Percentiles rank a stretch among this genome's conserved stretches.
Conservation (phyloP, 2,797 vertebrate species). For the Karalla daura region DNA sequence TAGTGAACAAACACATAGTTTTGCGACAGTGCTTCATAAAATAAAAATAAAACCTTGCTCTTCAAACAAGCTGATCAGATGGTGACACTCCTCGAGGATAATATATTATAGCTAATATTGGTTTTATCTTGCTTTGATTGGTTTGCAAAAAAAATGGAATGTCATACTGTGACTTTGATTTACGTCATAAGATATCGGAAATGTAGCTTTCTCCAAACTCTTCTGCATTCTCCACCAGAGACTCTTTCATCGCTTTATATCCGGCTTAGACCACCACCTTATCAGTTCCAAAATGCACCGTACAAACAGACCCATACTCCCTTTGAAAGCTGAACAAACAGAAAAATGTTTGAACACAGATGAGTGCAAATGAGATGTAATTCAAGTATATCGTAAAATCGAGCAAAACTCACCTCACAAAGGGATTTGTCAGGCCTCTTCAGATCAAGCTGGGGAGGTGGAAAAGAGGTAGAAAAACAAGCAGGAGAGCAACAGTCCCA, state of each 20-base stretch:
- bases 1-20: neutral
- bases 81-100: conserved; percentile 77
- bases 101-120: too few relatives aligned
- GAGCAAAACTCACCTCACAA: conserved; percentile 54
- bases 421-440: conserved; percentile 61
- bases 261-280: conserved; percentile 80
- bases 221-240: conserved; percentile 70
- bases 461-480: conserved; percentile 29
- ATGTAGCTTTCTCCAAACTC: conserved; percentile 77
- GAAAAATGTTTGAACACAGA: neutral
- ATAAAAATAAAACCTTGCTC: conserved; percentile 62
- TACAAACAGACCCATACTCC: conserved; percentile 76
- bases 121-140: too few relatives aligned
- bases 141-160: neutral
- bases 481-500: conserved; percentile 46
- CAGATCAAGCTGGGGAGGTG: conserved; percentile 66
- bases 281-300: conserved; percentile 67
- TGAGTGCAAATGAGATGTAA: too few relatives aligned
- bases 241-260: conserved; percentile 76
- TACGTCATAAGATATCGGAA: conserved; percentile 47
- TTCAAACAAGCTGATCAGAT: conserved; percentile 71
- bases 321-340: conserved; percentile 72
- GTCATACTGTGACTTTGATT: conserved; percentile 71
- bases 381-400: neutral
- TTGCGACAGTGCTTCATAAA: neutral